Evolutionary conservation across 2,888 invertebrate species (phyloP), one percentile per base, ranked within the genome.

Genomic region (Mythimna loreyi): DNA sequence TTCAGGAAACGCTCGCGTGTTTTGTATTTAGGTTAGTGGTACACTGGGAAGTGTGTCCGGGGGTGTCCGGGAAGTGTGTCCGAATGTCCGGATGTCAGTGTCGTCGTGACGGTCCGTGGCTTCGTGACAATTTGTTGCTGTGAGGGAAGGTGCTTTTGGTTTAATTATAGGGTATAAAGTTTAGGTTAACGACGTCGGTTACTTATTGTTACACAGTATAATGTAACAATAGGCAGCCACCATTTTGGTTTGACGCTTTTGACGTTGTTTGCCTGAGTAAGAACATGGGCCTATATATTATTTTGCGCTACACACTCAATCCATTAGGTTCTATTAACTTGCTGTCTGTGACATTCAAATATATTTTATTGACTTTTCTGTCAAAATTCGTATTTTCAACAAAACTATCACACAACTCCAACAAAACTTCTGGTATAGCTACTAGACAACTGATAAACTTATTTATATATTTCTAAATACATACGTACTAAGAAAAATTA

Each of bases 1-100:
- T 94, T 89, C 94, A 93, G 95, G 95, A 95, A 94, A 93, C 88
- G 95, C 92, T 94, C 90, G 95, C 95, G 95, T 94, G 95, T 94
- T 93, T 91, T 89, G 87, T 86, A 79, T 84, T 87, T 86, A 90
- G 86, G 89, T 82, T 82, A 83, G 86, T 79, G 83, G 78, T 86
- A 88, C 86, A 92, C 80, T 75, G 87, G 84, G 85, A 73, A 71
- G 53, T 72, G 59, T 65, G 80, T 65, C 58, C 66, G 87, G 85
- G 85, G 67, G 58, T 67, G 81, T 67, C 64, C 70, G 86, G 85
- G 85, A 70, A 67, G 40, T 70, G 58, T 71, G 81, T 68, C 60
- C 67, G 56, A 67, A 62, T 43, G 69, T 63, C 58, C 62, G 67
- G 72, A 68, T 55, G 60, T 63, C 28, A 67, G 67, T 72, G 73